Base-by-base conservation (phyloP, 23 tunicate genomes). In the Oikopleura albicans region DNA sequence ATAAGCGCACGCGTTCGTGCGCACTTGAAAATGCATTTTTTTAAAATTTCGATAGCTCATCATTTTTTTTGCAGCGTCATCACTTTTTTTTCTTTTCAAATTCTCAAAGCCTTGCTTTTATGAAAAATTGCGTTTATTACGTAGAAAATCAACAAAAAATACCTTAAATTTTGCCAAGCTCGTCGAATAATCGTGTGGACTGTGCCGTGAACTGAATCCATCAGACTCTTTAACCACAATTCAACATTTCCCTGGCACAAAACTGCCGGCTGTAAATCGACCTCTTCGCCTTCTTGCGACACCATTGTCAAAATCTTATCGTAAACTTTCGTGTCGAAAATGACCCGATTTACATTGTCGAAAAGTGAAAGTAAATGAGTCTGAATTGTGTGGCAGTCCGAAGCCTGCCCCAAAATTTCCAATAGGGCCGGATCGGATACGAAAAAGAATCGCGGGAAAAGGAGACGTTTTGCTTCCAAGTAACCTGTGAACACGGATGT, bases 331-430 rank as follows among this genome's bases (percentile, higher is more conserved):
- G 90, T 91, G 84, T 95, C 99, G 56, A 95, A 95, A 0, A 87
- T 89, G 0, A 95, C 99, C 16, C 87, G 87, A 57, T 90, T 88
- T 39, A 95, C 96, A 88, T 95, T 95, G 90, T 95, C 99, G 75
- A 95, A 95, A 85, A 95, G 85, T 71, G 97, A 91, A 79, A 95
- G 83, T 84, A 87, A 87, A 83, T 95, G 99, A 22, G 89, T 87
- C 92, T 95, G 99, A 39, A 95, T 95, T 16, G 99, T 95, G 90
- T 95, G 99, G 39, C 97, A 95, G 85, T 95, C 96, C 84, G 97
- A 91, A 0, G 99, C 99, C 87, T 95, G 99, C 36, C 99, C 99
- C 27, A 95, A 91, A 76, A 95, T 95, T 79, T 95, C 99, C 41
- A 95, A 88, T 66, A 95, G 83, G 34, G 99, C 96, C 1, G 99